Evolutionary conservation across 2,888 invertebrate genomes (phyloP), one percentile per base, ranked within the genome.

Genomic region (Papilio elwesi): DNA sequence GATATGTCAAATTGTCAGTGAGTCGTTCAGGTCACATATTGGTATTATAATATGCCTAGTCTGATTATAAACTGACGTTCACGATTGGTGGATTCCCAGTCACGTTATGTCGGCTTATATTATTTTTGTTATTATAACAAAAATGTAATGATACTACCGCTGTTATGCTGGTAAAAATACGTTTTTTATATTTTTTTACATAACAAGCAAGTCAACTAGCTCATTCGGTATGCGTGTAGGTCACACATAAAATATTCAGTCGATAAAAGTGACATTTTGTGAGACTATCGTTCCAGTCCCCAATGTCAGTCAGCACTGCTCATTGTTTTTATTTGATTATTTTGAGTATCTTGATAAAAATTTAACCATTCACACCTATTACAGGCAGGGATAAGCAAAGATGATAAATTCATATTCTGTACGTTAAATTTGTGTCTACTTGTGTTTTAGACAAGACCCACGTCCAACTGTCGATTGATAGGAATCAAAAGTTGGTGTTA

Each of bases 211-310:
- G n/a, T 43, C 59, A 62, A 59, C 38, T 43, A 62, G 49, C 43
- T 69, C 59, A 49, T 69, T 69, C 15, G 51, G 38, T 69, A 62
- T 55, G 59, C 16, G 15, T 62, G 59, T 62, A 51, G 49, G 62
- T 43, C 62, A 69, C 36, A 62, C 69, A 69, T 62, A 51, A 62
- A 38, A 69, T 62, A 51, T 69, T 55, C 48, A 69, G 51, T 62
- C 69, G 62, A 51, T 69, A 69, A 69, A 69, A 62, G 59, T 69
- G 69, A 59, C 69, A 62, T 69, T 43, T 51, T 59, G 62, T 38
- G 48, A 62, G 62, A 48, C 51, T 69, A 69, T 69, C 43, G 15
- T 51, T 52, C 52, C 69, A 62, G 51, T 51, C 15, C 51, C 52
- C 69, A 59, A 57, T 26, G 62, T 69, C 36, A 48, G 38, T 53